Base-by-base conservation (phyloP, 2,888 invertebrate species). In the Oxyteleia sp. region DNA sequence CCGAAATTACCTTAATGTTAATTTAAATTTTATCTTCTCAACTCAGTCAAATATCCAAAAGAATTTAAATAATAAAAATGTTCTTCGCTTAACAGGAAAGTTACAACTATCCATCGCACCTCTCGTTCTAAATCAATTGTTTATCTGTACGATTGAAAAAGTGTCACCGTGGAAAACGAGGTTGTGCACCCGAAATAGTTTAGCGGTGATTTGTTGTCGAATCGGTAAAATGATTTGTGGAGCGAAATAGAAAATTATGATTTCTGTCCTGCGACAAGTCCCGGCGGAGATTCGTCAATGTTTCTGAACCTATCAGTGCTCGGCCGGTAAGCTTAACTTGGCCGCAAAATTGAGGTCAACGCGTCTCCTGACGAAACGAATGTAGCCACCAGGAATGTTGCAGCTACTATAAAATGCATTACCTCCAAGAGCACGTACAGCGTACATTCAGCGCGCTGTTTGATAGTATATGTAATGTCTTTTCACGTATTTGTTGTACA, bases 391-490 rank as follows among this genome's bases (percentile, higher is more conserved):
- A n/a, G n/a, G n/a, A n/a, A n/a, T n/a, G n/a, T n/a, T n/a, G n/a
- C n/a, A n/a, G n/a, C n/a, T n/a, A n/a, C n/a, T n/a, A n/a, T n/a
- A n/a, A n/a, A n/a, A n/a, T n/a, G n/a, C n/a, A n/a, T n/a, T n/a
- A n/a, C n/a, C n/a, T n/a, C n/a, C n/a, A n/a, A n/a, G n/a, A n/a
- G n/a, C n/a, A n/a, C n/a, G n/a, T n/a, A n/a, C n/a, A n/a, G n/a
- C n/a, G n/a, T n/a, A n/a, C n/a, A 75, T 75, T 79, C 66, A 75
- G 47, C 43, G 80, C 66, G 26, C 61, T 55, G 72, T 20, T 61
- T 75, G 64, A 80, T 80, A 45, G 71, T 75, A 76, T 75, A 84
- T 76, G 80, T 84, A 84, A 84, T 84, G 79, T 80, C 84, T 84
- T 76, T 76, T 71, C 82, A 57, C 74, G 69, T 79, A 76, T 84